A percentile compares a stretch with the other conserved stretches of the same genome.
Evolutionary conservation across 1,140 invertebrate genomes (phyloP).

Genomic region (Orius insidiosus): DNA sequence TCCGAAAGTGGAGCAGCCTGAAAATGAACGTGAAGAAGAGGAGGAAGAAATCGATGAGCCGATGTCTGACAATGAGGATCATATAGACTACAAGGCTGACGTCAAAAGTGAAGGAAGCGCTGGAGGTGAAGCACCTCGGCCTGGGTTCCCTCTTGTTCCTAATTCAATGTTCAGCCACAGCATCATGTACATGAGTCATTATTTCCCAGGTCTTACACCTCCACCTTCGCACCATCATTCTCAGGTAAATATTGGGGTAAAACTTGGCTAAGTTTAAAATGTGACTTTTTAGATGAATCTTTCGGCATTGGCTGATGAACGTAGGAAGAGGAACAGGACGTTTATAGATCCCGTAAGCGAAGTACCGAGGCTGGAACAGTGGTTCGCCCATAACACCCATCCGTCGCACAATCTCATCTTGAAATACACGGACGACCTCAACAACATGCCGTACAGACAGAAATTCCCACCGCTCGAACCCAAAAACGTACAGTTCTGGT

Average conservation of each 20-base stretch:
- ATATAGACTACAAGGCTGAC: constrained; percentile 14
- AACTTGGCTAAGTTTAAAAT: background rate
- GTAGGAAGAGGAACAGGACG: constrained; percentile 86
- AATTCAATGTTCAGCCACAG: constrained; percentile 59
- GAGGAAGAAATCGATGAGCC: constrained; percentile 32
- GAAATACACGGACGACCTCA: constrained; percentile 91
- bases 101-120: constrained; percentile 22
- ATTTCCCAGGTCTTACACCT: constrained; percentile 40
- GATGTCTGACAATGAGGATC: constrained; percentile 28
- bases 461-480: constrained; percentile 92
- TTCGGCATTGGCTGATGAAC: constrained; percentile 43
- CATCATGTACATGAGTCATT: constrained; percentile 83
- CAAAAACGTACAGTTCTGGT: constrained; percentile 96
- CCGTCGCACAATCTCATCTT: constrained; percentile 91
- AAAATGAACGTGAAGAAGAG: constrained; percentile 40
- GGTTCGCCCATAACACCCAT: constrained; percentile 95
- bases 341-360: constrained; percentile 97
- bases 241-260: background rate
- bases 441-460: constrained; percentile 83
- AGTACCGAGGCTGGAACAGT: constrained; percentile 88
- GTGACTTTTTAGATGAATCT: constrained; percentile 18
- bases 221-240: constrained; percentile 31
- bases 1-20: constrained; percentile 30
- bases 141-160: constrained; percentile 57
- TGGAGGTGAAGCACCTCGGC: constrained; percentile 31